Percentiles rank a stretch among this genome's conserved stretches.
Conservation (phyloP, 2,888 invertebrate genomes). For the Elysia crispata region DNA sequence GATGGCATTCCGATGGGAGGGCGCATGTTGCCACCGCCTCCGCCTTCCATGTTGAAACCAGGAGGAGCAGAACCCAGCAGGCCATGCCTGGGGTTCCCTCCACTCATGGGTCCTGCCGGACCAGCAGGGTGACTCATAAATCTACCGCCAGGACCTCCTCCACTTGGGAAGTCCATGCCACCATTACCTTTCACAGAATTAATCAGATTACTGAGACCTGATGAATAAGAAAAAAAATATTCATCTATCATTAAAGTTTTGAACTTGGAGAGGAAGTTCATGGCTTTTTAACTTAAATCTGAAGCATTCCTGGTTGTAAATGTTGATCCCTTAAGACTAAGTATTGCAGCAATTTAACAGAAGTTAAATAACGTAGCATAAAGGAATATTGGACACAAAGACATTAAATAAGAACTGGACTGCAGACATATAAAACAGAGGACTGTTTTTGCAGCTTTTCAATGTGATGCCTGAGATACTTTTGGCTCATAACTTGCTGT, state of each 20-base stretch:
- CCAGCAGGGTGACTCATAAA: conserved; percentile 45
- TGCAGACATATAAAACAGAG: too few species aligned
- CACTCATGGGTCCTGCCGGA: conserved; percentile 38
- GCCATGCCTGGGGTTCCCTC: conserved; percentile 62
- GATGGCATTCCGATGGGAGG: background rate
- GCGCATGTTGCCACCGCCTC: conserved; percentile 1
- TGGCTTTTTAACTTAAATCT: too few species aligned
- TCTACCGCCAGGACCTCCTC: conserved; percentile 45
- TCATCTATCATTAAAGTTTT: background rate
- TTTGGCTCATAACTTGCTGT: too few species aligned
- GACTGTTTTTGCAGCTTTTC: too few species aligned
- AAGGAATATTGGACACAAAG: too few species aligned
- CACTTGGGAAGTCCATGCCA: conserved; percentile 30
- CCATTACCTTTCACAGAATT: conserved; percentile 41
- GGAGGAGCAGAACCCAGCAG: conserved; percentile 70
- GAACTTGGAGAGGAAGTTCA: too few species aligned
- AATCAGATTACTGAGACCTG: conserved; percentile 43
- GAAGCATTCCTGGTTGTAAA: too few species aligned
- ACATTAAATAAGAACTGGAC: too few species aligned
- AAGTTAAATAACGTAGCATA: too few species aligned
- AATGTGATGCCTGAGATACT: too few species aligned
- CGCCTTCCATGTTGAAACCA: conserved; percentile 59
- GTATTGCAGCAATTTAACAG: too few species aligned
- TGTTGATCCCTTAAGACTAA: too few species aligned
- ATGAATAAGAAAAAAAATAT: background rate